Evolutionary conservation across 2,113 vertebrate species (phyloP), one percentile per base, ranked within the genome.

Genomic region (Origma solitaria): DNA sequence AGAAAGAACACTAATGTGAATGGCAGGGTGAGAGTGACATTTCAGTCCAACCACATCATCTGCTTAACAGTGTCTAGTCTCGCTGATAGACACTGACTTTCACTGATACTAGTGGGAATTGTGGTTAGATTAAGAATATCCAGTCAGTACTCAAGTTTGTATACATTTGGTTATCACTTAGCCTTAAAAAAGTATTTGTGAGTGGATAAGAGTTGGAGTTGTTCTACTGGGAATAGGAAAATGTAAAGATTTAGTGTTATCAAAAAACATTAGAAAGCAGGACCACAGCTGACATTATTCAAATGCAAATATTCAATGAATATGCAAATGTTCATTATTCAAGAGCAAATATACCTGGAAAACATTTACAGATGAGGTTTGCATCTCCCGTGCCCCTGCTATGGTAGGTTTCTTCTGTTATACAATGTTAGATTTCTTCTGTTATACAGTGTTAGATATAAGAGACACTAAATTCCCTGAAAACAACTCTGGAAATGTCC

Each of bases 191-290:
- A 65, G 22, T 38, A 84, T 49, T 66, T 90, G 7, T 21, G 47
- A 68, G 25, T 33, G 58, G 60, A 71, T 50, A 78, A 90, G 57
- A 37, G 13, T 19, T 71, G 37, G 37, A 82, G 21, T 33, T 82
- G 90, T 89, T 70, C 51, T 72, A 33, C 88, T 73, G 47, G 37
- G n/a, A 88, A 65, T 30, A 87, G 76, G 37, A 77, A 81, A 81
- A 88, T 58, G 51, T 88, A 86, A 80, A 47, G 50, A 47, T 76
- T 93, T 76, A 91, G 54, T 92, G 20, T 70, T 50, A 82, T 77
- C 82, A 94, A 95, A 95, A 97, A 25, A 8, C 31, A 71, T n/a
- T 76, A 94, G 82, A 86, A 89, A 97, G 30, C 73, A 77, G 45
- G 49, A n/a, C 22, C 8, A 61, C 76, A 95, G 79, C 69, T 95